These are phyloP conservation scores for Camponotus vicinus DNA, from an alignment of 1,140 invertebrate genomes.

Conservation along the genomic window DNA sequence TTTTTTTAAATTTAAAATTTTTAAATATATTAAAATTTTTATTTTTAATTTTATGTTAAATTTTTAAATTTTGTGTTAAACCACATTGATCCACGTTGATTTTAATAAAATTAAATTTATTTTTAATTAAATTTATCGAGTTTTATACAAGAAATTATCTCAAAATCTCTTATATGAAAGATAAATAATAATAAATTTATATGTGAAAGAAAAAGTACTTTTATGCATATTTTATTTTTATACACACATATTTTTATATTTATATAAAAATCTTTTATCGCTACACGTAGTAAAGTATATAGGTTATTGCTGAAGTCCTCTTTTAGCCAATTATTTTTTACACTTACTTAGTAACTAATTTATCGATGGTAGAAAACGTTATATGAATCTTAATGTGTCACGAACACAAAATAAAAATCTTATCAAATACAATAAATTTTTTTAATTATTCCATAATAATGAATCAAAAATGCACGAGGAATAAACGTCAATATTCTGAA, in stretches of 20 bases:
- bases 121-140: background rate
- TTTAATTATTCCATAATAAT: slow-evolving; percentile 44
- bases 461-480: slow-evolving; percentile 16
- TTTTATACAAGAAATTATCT: background rate
- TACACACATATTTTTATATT: no score
- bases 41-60: no score
- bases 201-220: background rate
- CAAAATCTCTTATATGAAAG: background rate
- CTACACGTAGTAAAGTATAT: no score
- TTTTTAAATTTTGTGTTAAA: no score
- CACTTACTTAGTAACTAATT: background rate
- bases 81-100: no score
- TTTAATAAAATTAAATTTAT: background rate
- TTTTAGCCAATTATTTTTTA: background rate
- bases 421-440: background rate
- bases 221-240: background rate
- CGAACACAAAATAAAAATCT: slow-evolving; percentile 3
- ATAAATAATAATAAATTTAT: background rate
- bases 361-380: background rate
- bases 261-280: background rate
- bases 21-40: no score
- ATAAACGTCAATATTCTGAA: background rate
- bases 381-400: background rate
- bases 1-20: no score
- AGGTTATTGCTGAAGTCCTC: background rate